phyloP scores from a whole-genome alignment of 53 echinoderm and acorn worm species.

The Crossaster papposus region DNA sequence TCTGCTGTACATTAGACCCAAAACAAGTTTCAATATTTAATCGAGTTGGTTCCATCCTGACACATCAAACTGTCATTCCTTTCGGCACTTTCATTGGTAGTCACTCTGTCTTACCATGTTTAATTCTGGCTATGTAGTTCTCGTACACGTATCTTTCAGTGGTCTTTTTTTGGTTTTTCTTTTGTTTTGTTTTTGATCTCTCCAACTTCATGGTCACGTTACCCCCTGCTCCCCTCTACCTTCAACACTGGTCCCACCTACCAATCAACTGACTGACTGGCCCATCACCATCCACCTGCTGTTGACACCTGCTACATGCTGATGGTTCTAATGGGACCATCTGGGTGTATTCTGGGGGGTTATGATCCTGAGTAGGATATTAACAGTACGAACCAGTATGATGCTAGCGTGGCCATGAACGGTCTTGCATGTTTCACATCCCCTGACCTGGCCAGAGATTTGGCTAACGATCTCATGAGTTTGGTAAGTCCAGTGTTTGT shows the following conservation, averaged over 20 bases:
- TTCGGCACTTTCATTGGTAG: constrained; percentile 55
- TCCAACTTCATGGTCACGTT: constrained; percentile 50
- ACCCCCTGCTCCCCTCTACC: constrained; percentile 22
- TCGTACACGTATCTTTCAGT: constrained; percentile 36
- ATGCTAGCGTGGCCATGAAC: constrained; percentile 96
- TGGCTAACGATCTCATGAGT: constrained; percentile 99
- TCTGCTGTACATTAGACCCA: not conserved
- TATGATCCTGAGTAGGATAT: constrained; percentile 81
- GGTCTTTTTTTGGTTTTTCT: constrained; percentile 44
- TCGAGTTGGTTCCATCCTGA: not conserved
- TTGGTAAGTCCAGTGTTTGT: constrained; percentile 83
- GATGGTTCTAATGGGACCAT: constrained; percentile 28
- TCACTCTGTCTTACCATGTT: constrained; percentile 28
- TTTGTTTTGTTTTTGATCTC: constrained; percentile 41
- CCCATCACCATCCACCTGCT: constrained; percentile 6
- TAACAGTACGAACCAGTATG: constrained; percentile 98
- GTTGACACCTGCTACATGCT: not conserved
- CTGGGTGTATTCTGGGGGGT: constrained; percentile 41
- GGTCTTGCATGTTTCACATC: constrained; percentile 99
- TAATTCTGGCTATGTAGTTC: constrained; percentile 28
- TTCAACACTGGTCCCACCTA: constrained; percentile 15
- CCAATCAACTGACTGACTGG: constrained; percentile 22
- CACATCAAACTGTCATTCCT: constrained; percentile 33
- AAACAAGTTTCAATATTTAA: too few species aligned
- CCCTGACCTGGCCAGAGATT: constrained; percentile 96